Conservation (phyloP, 2,113 vertebrate species). For the Myiozetetes cayanensis region DNA sequence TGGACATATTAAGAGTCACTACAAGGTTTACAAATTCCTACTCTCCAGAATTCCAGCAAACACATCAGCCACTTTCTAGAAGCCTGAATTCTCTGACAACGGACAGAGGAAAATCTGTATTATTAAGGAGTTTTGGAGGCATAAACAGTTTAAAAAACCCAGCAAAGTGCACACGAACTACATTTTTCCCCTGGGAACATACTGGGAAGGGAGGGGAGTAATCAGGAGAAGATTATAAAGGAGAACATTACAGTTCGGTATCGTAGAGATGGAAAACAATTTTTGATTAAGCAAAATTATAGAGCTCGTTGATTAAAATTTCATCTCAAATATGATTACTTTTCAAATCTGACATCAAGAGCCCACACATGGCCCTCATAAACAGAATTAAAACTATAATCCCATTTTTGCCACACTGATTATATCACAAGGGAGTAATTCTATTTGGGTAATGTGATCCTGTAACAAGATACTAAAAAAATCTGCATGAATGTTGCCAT, state of each 20-base stretch:
- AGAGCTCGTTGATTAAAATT: slow-evolving; percentile 19
- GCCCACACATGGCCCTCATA: slow-evolving; percentile 30
- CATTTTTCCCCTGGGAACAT: neutral
- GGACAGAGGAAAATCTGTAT: neutral
- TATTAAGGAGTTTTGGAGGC: neutral
- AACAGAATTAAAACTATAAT: slow-evolving; percentile 51
- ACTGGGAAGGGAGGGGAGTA: neutral
- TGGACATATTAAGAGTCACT: neutral
- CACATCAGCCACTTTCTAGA: neutral
- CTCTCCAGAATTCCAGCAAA: neutral
- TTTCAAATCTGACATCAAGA: slow-evolving; percentile 36
- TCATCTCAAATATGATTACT: slow-evolving; percentile 25
- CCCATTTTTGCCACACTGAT: slow-evolving; percentile 44
- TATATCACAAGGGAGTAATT: slow-evolving; percentile 24
- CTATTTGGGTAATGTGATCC: slow-evolving; percentile 47
- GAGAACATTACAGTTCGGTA: neutral
- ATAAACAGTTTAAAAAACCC: neutral
- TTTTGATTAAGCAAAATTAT: slow-evolving; percentile 22
- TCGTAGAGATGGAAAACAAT: neutral
- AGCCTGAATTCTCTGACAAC: neutral
- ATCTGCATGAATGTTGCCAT: slow-evolving; percentile 7
- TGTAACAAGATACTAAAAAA: slow-evolving; percentile 54
- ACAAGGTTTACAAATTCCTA: neutral
- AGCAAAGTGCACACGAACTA: neutral
- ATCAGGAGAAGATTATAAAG: neutral